phyloP scores from a whole-genome alignment of 2,888 invertebrate species.

The Sabellastarte sp. region DNA sequence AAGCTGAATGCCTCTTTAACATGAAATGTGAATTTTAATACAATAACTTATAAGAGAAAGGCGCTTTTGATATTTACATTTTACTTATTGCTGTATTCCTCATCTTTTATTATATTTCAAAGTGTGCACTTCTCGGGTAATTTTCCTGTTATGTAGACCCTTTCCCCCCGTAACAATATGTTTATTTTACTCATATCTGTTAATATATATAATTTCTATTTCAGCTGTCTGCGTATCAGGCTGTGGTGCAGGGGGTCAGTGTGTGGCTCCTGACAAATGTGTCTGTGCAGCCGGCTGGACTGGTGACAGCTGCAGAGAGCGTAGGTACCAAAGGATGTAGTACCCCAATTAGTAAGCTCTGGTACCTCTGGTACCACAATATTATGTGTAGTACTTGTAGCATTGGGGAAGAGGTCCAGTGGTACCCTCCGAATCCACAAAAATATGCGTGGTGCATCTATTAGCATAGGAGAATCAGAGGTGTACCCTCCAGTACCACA shows the following conservation, averaged over 20 bases:
- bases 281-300: conserved; percentile 8
- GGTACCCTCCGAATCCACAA: no score
- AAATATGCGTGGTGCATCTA: no score
- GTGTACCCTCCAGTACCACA: not conserved
- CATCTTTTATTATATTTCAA: not conserved
- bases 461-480: no score
- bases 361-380: not conserved
- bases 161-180: no score
- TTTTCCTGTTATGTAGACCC: no score
- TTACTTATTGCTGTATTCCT: not conserved
- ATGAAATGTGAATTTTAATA: no score
- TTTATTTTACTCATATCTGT: no score
- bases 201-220: not conserved
- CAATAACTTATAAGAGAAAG: no score
- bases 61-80: no score
- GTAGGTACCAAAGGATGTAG: not conserved
- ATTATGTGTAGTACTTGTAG: not conserved
- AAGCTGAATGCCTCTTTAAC: no score
- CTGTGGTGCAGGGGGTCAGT: conserved; percentile 10
- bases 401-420: no score
- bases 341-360: not conserved
- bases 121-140: no score
- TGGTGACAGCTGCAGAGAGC: conserved; percentile 6
- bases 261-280: conserved; percentile 7
- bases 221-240: conserved; percentile 5